Evolutionary conservation across 2,888 invertebrate genomes (phyloP).

Genomic region (Steromphala cineraria): DNA sequence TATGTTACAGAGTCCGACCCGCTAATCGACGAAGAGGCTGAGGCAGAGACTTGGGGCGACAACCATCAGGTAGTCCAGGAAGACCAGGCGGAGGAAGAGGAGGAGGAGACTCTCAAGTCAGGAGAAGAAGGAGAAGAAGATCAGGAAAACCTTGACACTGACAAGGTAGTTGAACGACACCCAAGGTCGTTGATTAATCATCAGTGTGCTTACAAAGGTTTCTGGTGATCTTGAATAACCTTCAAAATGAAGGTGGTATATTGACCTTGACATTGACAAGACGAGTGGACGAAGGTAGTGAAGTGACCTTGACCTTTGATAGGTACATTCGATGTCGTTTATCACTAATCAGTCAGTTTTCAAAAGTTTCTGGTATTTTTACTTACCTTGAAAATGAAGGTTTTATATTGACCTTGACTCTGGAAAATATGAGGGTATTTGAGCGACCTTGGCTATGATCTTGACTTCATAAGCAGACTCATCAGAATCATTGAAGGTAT

Average conservation of each 20-base stretch:
- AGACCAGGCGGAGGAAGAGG: neutral
- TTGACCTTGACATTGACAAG: no score
- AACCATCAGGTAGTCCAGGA: neutral
- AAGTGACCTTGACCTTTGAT: neutral
- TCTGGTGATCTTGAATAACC: neutral
- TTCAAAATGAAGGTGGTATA: no score
- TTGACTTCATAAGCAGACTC: no score
- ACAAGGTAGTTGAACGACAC: neutral
- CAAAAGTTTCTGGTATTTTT: no score
- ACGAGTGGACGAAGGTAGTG: neutral
- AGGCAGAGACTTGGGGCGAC: neutral
- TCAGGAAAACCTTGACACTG: neutral
- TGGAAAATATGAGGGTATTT: no score
- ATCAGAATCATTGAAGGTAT: no score
- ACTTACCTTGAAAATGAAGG: no score
- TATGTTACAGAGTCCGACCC: neutral
- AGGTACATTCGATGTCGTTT: no score
- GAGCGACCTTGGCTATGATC: no score
- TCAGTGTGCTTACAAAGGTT: neutral
- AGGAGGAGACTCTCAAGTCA: neutral
- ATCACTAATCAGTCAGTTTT: no score
- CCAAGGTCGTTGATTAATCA: no score
- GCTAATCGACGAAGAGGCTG: neutral
- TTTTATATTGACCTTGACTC: no score
- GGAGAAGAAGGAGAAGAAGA: neutral